phyloP scores from a whole-genome alignment of 2,113 vertebrate genomes.

The Anhinga anhinga region DNA sequence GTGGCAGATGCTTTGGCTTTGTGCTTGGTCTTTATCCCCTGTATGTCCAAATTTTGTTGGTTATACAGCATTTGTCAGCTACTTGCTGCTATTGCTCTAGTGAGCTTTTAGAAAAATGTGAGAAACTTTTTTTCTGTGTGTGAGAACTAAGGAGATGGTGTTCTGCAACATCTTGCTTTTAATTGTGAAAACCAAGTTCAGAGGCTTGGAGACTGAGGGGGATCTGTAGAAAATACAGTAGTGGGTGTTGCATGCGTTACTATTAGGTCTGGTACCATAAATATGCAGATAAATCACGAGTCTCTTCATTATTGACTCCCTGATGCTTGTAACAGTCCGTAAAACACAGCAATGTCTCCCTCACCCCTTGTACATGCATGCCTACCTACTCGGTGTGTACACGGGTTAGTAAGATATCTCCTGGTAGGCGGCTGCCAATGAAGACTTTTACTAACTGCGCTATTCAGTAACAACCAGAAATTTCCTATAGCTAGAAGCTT shows the following conservation, averaged over 20 bases:
- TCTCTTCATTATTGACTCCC: background rate
- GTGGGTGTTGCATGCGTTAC: background rate
- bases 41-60: background rate
- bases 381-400: accelerated
- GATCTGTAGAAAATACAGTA: background rate
- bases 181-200: background rate
- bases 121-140: background rate
- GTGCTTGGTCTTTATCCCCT: background rate
- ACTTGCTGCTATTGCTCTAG: background rate
- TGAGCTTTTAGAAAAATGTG: background rate
- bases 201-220: background rate
- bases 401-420: background rate
- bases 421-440: background rate
- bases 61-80: background rate
- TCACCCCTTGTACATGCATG: background rate
- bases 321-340: background rate
- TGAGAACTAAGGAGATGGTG: background rate
- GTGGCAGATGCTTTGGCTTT: constrained; percentile 9
- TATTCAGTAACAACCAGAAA: background rate
- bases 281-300: background rate
- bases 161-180: background rate
- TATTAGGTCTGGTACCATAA: background rate
- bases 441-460: background rate
- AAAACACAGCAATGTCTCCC: background rate
- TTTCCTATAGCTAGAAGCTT: background rate